A percentile compares a stretch with the other conserved stretches of the same genome.
Conservation (phyloP, 2,888 invertebrate genomes). For the Epiblema foenella region DNA sequence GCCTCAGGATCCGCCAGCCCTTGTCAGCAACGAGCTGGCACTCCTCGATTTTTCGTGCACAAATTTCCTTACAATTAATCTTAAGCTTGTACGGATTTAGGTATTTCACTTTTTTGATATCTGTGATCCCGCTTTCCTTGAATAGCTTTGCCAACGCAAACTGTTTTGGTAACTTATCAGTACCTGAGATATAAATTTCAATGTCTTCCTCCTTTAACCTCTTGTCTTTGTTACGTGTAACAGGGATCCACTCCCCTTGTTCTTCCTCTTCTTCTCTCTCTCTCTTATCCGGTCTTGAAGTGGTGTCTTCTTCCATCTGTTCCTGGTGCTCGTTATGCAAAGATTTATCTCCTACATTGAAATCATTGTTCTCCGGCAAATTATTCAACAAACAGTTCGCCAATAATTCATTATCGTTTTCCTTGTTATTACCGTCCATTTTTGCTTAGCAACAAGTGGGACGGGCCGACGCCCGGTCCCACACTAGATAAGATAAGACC, state of each 20-base stretch:
- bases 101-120: conserved; percentile 46
- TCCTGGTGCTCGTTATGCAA: background rate
- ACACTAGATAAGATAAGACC: too few species aligned
- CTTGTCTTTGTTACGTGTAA: background rate
- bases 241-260: background rate
- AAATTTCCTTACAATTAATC: conserved; percentile 30
- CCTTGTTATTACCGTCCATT: too few species aligned
- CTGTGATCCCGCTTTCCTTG: conserved; percentile 17
- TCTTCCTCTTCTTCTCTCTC: background rate
- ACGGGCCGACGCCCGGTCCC: too few species aligned
- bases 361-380: too few species aligned
- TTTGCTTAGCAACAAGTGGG: too few species aligned
- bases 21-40: conserved; percentile 16
- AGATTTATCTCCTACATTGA: background rate
- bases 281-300: background rate
- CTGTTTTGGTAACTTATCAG: conserved; percentile 45
- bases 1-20: conserved; percentile 42
- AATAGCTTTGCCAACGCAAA: conserved; percentile 47
- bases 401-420: too few species aligned
- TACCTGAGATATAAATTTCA: conserved; percentile 1
- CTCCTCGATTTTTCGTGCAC: conserved; percentile 32
- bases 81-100: conserved; percentile 38
- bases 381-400: too few species aligned
- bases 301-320: background rate
- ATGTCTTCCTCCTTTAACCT: background rate